Evolutionary conservation across 2,888 invertebrate species (phyloP), one percentile per base, ranked within the genome.

Genomic region (Anticlea derivata): DNA sequence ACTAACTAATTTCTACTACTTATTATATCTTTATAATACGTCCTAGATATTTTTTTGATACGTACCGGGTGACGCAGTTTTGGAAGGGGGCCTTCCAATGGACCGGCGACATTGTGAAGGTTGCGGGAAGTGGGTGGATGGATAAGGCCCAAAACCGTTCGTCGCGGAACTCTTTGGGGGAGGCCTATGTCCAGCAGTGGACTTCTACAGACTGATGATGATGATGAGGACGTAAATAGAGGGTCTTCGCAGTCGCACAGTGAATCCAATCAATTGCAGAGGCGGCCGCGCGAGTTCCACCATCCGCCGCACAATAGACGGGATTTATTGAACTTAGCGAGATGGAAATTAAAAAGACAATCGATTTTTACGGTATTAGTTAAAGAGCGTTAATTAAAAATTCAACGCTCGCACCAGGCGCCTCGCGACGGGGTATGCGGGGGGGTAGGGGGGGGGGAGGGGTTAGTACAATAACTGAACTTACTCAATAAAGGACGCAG

Each of bases 281-380:
- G 50, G 29, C 30, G 22, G 2, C 30, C 26, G 8, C 33, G 10
- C 37, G 29, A 38, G 24, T 4, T 24, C 31, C 24, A n/a, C 26
- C 7, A 11, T 5, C 27, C 26, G 10, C 48, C 23, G 1, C 43
- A 58, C 44, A 55, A 57, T 59, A 54, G 50, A 58, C 40, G 52
- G 59, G 58, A 61, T 60, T 64, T 56, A 65, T 64, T 55, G 46
- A 60, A 63, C 52, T 58, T 54, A 54, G 58, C 59, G 55, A 49
- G 41, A 51, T 55, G 60, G 50, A 66, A 60, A 61, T 63, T 60
- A 67, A 70, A 68, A 67, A 61, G 50, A 59, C 57, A 60, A 51
- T 50, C 54, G 44, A 47, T 51, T 44, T 51, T 44, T 39, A 43
- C 43, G 48, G 22, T n/a, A 58, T 56, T 60, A 40, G 43, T 48